phyloP scores from a whole-genome alignment of 2,113 vertebrate genomes.

The Dasyprocta punctata region DNA sequence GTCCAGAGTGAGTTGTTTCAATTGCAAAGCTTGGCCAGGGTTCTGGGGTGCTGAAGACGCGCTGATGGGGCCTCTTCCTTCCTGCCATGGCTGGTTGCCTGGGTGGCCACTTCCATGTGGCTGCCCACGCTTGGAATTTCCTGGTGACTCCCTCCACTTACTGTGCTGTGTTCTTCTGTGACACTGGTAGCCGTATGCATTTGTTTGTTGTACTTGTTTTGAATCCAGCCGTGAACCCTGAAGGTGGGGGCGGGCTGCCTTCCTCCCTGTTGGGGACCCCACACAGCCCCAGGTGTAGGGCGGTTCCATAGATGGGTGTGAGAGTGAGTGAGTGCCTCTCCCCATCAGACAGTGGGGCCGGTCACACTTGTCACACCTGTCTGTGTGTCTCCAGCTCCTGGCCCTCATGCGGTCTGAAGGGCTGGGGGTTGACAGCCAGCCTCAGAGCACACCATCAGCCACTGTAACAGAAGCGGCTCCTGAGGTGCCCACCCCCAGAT shows the following conservation, averaged over 20 bases:
- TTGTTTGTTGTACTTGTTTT: background rate
- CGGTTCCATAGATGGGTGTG: fast-evolving
- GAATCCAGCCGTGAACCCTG: background rate
- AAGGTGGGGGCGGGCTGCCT: background rate
- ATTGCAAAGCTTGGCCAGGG: background rate
- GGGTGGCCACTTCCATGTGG: fast-evolving
- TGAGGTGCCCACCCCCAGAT: no score
- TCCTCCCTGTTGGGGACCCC: background rate
- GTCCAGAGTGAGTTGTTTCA: no score
- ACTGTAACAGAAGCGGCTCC: fast-evolving
- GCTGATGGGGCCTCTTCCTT: fast-evolving
- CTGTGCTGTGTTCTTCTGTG: background rate
- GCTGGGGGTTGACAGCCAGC: fast-evolving
- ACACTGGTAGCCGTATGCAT: fast-evolving
- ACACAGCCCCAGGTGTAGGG: fast-evolving
- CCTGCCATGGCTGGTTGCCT: background rate
- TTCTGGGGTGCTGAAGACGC: background rate
- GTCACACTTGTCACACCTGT: no score
- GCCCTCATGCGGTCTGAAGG: fast-evolving
- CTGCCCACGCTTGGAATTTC: fast-evolving
- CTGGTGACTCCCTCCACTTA: no score
- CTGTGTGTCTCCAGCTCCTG: background rate
- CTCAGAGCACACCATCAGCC: fast-evolving
- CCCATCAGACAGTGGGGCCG: fast-evolving
- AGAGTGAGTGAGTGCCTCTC: background rate